Base-by-base conservation (phyloP, 1,140 invertebrate genomes). In the Drosophila auraria region DNA sequence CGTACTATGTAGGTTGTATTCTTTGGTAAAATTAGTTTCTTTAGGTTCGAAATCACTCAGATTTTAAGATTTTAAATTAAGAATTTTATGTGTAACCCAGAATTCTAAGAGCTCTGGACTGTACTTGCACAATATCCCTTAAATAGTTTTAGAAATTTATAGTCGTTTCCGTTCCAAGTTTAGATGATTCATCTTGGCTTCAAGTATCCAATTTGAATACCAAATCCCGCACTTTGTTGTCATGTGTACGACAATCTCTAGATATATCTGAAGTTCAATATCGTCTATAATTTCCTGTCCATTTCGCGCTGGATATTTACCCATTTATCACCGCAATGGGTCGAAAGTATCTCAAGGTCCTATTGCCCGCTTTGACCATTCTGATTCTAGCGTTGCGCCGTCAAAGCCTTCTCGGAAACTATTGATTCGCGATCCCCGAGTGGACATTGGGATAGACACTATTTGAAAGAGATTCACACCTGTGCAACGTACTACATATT, bases 261-360 rank as follows among this genome's bases (percentile, higher is more conserved):
- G 5, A n/a, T 1, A 20, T 20, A 20, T 20, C 20, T 20, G 0
- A 20, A 20, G 20, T 0, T 11, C 33, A 38, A 30, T 71, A 36
- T 72, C 15, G 2, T 27, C 11, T 30, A 23, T 40, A 49, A 14
- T 20, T 70, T 33, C 44, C 44, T 57, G 70, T 15, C 70, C 17
- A 59, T 73, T 44, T 7, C 0, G 1, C 11, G 1, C 11, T 11
- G 9, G 33, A 78, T 56, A 77, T 82, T 89, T 70, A 89, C 86
- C 84, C 83, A 73, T 69, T 63, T 40, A 62, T 75, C 20, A 89
- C 70, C 74, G 83, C 42, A 11, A 89, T 65, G 42, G 74, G 65
- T 38, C 78, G 78, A 51, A 90, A 89, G 36, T 90, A 82, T 79
- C 72, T 84, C 25, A 89, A 58, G 47, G 86, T 89, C 27, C 86